Percentiles rank a stretch among this genome's conserved stretches.
These are phyloP conservation scores for Xiphophorus couchianus DNA, from an alignment of 2,113 vertebrate genomes.

Conservation along the genomic window DNA sequence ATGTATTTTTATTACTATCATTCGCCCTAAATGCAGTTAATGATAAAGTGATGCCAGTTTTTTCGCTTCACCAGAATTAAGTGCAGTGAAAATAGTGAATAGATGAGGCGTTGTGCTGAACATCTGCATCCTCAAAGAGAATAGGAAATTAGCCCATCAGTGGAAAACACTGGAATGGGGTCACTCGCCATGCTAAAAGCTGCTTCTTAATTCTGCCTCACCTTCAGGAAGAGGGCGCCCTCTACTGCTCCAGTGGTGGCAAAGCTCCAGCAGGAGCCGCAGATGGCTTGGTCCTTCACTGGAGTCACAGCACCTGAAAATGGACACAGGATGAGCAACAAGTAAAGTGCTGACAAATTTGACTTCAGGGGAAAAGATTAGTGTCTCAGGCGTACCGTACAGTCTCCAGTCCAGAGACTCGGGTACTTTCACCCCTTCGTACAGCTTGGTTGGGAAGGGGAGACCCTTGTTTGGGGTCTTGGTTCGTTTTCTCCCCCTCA, in stretches of 20 bases:
- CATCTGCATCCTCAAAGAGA: slow-evolving; percentile 28
- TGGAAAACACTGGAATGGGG: not conserved
- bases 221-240: slow-evolving; percentile 83
- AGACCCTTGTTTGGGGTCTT: slow-evolving; percentile 74
- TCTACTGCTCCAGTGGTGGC: slow-evolving; percentile 79
- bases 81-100: not conserved
- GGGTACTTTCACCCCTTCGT: slow-evolving; percentile 66
- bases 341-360: not conserved
- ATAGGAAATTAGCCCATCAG: not conserved
- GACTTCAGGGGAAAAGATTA: not conserved
- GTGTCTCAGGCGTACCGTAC: slow-evolving; percentile 61
- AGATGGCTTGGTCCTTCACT: slow-evolving; percentile 83
- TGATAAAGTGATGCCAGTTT: not conserved
- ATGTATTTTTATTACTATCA: not conserved
- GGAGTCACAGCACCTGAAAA: slow-evolving; percentile 83
- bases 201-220: slow-evolving; percentile 23
- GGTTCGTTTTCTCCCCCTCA: slow-evolving; percentile 66
- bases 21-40: not conserved
- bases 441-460: slow-evolving; percentile 69
- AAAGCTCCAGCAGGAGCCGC: slow-evolving; percentile 84
- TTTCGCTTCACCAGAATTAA: not conserved
- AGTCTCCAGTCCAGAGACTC: slow-evolving; percentile 84
- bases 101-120: slow-evolving; percentile 9
- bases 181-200: not conserved
- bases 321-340: not conserved